Evolutionary conservation across 1,140 invertebrate species (phyloP).

Genomic region (Fopius arisanus): DNA sequence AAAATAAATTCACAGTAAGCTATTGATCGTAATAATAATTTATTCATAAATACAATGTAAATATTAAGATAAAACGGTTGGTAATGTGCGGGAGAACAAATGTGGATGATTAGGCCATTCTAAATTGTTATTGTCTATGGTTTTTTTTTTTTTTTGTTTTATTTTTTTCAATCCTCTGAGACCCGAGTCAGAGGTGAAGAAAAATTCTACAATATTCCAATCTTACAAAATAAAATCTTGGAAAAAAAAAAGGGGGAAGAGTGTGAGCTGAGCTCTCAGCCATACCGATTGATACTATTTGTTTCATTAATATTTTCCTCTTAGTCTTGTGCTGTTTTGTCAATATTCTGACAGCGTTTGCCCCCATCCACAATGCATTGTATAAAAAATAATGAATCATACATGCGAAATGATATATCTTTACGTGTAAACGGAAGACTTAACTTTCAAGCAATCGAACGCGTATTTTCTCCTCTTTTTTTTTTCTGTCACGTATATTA

Average conservation of each 20-base stretch:
- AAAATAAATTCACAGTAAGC: not conserved
- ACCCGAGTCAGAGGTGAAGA: not conserved
- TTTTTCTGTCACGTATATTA: not conserved
- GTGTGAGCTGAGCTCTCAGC: not conserved
- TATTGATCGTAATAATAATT: constrained; percentile 44
- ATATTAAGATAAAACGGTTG: constrained; percentile 25
- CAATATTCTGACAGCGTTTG: not conserved
- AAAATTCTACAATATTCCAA: no score
- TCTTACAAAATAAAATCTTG: not conserved
- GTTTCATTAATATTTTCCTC: not conserved
- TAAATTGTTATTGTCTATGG: not conserved
- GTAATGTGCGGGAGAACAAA: constrained; percentile 23
- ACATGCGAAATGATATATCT: not conserved
- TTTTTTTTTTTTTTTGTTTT: not conserved
- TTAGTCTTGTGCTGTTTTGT: not conserved
- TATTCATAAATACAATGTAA: constrained; percentile 52
- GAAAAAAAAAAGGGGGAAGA: not conserved
- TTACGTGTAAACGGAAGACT: not conserved
- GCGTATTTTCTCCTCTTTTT: not conserved
- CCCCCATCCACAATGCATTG: not conserved
- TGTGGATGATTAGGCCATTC: constrained; percentile 7
- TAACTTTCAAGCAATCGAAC: not conserved
- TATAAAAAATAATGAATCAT: not conserved
- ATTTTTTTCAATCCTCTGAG: no score
- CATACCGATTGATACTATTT: not conserved